phyloP scores from a whole-genome alignment of 2,113 vertebrate genomes.

The Atlantisia rogersi region DNA sequence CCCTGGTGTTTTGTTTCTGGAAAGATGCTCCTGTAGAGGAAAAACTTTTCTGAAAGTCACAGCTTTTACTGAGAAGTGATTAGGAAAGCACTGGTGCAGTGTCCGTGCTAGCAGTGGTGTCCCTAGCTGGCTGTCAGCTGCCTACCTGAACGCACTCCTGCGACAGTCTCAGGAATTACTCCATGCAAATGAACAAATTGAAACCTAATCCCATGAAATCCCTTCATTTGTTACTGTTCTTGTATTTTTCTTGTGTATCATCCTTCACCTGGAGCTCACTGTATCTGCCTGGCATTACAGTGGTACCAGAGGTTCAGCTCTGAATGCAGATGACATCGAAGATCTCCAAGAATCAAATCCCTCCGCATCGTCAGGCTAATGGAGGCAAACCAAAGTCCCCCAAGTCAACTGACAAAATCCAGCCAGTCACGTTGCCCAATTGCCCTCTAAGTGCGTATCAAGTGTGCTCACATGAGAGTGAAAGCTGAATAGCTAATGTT shows the following conservation, averaged over 20 bases:
- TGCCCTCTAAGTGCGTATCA: neutral
- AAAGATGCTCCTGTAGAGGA: neutral
- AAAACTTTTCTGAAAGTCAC: neutral
- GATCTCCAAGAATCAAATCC: fast-evolving
- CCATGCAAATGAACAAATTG: neutral
- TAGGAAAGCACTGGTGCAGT: neutral
- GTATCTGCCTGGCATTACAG: neutral
- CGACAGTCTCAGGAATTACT: neutral
- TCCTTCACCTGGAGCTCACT: neutral
- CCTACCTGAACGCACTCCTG: neutral
- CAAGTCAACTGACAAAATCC: neutral
- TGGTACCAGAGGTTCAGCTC: neutral
- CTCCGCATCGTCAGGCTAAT: neutral
- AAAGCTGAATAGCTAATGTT: neutral
- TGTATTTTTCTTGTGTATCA: neutral
- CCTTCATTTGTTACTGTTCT: neutral
- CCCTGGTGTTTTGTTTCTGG: neutral
- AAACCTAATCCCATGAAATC: neutral
- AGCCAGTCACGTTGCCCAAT: neutral
- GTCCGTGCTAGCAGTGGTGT: neutral
- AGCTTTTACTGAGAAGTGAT: neutral
- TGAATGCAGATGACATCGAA: neutral
- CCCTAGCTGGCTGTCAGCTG: neutral
- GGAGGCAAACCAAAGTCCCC: neutral
- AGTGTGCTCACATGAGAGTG: neutral